A percentile compares a stretch with the other conserved stretches of the same genome.
Conservation (phyloP, 2,888 invertebrate species). For the Chloroclystis v-ata region DNA sequence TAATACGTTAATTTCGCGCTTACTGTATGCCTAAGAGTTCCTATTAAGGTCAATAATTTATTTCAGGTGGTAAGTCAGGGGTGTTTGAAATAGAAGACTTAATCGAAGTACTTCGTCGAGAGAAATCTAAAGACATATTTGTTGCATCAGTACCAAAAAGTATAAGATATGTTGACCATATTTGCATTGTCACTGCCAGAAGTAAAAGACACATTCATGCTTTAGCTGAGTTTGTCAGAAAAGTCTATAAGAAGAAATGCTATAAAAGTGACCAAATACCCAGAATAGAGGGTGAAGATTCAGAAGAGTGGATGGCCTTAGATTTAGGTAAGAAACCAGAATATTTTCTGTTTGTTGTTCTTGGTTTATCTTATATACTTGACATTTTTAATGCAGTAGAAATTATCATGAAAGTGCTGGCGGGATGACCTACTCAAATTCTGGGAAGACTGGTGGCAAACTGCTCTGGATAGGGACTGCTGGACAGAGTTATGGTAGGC, state of each 20-base stretch:
- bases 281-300: constrained; percentile 85
- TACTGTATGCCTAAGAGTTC: background rate
- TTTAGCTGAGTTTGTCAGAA: constrained; percentile 85
- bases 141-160: constrained; percentile 86
- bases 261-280: constrained; percentile 81
- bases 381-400: too few relatives aligned
- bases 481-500: too few relatives aligned
- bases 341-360: background rate
- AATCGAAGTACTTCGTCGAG: constrained; percentile 84
- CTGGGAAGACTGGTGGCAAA: too few relatives aligned
- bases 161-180: constrained; percentile 88
- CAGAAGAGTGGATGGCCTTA: constrained; percentile 91
- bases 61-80: constrained; percentile 87
- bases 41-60: background rate
- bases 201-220: constrained; percentile 86
- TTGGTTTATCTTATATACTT: too few relatives aligned
- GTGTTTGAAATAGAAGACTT: constrained; percentile 94
- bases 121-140: constrained; percentile 89
- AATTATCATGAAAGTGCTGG: too few relatives aligned
- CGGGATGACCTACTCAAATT: too few relatives aligned
- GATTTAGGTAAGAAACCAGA: constrained; percentile 83
- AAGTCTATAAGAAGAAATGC: constrained; percentile 86
- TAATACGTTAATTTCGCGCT: background rate
- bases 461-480: too few relatives aligned
- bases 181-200: constrained; percentile 87